Percentiles rank a stretch among this genome's conserved stretches.
Conservation (phyloP, 2,797 vertebrate species). For the Natrix natrix region DNA sequence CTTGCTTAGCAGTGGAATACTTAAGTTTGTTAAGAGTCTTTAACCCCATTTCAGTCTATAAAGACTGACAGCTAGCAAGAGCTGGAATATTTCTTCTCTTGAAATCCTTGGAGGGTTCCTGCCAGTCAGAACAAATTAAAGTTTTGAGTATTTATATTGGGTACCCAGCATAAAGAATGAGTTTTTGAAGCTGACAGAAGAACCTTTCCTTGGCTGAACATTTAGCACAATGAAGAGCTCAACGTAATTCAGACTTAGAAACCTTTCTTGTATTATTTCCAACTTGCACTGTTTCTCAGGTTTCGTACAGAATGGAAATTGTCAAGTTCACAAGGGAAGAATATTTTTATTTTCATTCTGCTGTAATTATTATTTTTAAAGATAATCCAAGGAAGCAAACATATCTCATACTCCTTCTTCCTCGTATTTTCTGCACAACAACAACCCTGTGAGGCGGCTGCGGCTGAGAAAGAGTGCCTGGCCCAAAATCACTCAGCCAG, state of each 20-base stretch:
- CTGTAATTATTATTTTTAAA: not conserved
- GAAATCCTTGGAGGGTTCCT: not conserved
- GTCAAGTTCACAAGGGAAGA: not conserved
- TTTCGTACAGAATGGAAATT: not conserved
- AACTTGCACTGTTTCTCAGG: not conserved
- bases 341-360: not conserved
- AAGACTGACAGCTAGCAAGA: not conserved
- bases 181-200: not conserved
- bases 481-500: not conserved
- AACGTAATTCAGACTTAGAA: not conserved
- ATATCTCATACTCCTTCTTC: not conserved
- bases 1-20: not conserved
- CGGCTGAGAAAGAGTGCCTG: not conserved
- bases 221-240: not conserved
- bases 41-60: not conserved
- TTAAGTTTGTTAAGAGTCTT: not conserved
- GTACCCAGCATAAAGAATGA: not conserved
- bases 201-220: not conserved
- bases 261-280: not conserved
- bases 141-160: not conserved
- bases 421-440: not conserved
- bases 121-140: not conserved
- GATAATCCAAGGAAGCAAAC: not conserved
- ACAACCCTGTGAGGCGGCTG: not conserved
- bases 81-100: not conserved